Evolutionary conservation across 2,113 vertebrate genomes (phyloP).

Genomic region (Thunnus thynnus): DNA sequence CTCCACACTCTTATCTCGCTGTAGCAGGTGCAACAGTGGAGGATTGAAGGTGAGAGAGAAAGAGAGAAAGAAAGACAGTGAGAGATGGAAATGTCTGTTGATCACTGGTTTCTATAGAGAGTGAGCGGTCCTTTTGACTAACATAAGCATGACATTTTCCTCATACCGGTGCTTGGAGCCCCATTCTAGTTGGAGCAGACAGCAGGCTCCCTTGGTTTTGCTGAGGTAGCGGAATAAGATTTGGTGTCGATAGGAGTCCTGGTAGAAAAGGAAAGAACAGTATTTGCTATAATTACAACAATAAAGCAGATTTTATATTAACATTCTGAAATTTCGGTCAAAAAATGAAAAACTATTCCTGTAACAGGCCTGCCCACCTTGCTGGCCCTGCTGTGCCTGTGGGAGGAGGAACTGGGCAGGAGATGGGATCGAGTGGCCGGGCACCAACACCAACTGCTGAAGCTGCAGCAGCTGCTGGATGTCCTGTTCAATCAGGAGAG

Average conservation of each 20-base stretch:
- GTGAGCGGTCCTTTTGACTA: constrained; percentile 28
- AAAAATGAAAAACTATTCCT: background rate
- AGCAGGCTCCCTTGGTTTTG: constrained; percentile 94
- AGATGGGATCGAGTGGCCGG: constrained; percentile 89
- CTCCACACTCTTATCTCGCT: constrained; percentile 86
- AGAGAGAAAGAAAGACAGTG: constrained; percentile 1
- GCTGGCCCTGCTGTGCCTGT: constrained; percentile 92
- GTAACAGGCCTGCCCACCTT: constrained; percentile 84
- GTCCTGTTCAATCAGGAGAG: constrained; percentile 81
- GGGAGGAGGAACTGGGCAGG: constrained; percentile 93
- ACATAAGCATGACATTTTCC: constrained; percentile 30
- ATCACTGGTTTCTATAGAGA: background rate
- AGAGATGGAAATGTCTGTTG: constrained; percentile 9
- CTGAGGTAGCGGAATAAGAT: constrained; percentile 97
- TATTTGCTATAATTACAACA: background rate
- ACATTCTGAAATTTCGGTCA: background rate
- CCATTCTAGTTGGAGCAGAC: constrained; percentile 86
- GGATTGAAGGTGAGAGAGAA: constrained; percentile 45
- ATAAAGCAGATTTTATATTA: background rate
- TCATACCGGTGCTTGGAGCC: constrained; percentile 90
- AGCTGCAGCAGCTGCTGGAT: constrained; percentile 94
- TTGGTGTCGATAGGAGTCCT: constrained; percentile 93
- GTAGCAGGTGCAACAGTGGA: constrained; percentile 33
- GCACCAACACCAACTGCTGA: constrained; percentile 92
- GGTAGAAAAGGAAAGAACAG: constrained; percentile 13